phyloP scores from a whole-genome alignment of 1,140 invertebrate species.

The Orussus abietinus region DNA sequence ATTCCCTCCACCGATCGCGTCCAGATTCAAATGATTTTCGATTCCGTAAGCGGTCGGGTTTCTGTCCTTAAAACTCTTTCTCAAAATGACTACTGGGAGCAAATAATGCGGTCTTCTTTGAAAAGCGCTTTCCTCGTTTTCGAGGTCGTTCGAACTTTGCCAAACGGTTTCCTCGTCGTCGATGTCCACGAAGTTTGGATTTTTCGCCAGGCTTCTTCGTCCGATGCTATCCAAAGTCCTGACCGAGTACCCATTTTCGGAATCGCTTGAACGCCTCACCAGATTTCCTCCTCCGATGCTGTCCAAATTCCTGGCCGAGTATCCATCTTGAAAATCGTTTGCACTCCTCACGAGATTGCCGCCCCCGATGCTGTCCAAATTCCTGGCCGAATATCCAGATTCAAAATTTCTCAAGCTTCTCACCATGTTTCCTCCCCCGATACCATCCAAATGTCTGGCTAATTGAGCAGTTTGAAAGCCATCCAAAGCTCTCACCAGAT shows the following conservation, averaged over 20 bases:
- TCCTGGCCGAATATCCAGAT: no score
- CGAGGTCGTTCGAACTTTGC: no score
- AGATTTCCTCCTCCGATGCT: constrained; percentile 50
- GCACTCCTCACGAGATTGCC: constrained; percentile 18
- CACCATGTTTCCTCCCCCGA: constrained; percentile 6
- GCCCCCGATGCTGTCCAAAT: constrained; percentile 25
- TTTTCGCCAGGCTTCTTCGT: constrained; percentile 47
- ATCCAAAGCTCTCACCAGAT: constrained; percentile 43
- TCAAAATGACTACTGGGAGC: no score
- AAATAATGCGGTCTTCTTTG: no score
- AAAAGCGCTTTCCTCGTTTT: no score
- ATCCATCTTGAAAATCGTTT: constrained; percentile 42
- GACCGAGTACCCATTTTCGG: constrained; percentile 50
- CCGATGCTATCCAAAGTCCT: constrained; percentile 44
- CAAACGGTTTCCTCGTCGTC: constrained; percentile 48
- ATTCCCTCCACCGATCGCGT: constrained; percentile 50
- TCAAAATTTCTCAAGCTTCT: constrained; percentile 40
- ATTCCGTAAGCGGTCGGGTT: no score
- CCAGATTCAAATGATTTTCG: no score
- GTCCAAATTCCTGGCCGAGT: constrained; percentile 45
- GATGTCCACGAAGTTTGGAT: constrained; percentile 46
- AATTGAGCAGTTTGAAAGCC: no score
- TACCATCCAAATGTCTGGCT: constrained; percentile 8
- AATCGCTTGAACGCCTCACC: constrained; percentile 46
- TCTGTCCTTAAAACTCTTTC: no score